These are phyloP conservation scores for Drosophila neutralis DNA, from an alignment of 2,888 invertebrate species.

Conservation along the genomic window DNA sequence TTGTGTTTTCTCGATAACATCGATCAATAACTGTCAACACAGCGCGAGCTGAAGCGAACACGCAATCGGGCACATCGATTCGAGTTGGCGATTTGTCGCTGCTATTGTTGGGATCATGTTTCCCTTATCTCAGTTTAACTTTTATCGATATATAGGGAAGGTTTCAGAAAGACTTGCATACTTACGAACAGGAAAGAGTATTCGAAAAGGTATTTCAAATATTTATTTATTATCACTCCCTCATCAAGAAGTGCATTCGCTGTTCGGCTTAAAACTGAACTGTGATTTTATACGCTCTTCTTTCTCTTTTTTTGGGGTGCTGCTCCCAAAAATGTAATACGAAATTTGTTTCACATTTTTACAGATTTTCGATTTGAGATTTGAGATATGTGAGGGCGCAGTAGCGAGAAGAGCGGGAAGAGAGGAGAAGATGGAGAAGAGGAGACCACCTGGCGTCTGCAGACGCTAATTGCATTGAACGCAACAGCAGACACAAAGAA, in stretches of 20 bases:
- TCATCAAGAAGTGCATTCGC: slow-evolving; percentile 29
- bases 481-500: slow-evolving; percentile 54
- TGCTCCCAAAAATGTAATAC: slow-evolving; percentile 68
- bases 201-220: not conserved
- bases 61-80: slow-evolving; percentile 11
- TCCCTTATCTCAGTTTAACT: not conserved
- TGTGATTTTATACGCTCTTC: slow-evolving; percentile 1
- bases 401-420: not conserved
- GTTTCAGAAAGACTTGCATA: not conserved
- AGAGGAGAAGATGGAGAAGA: slow-evolving; percentile 11
- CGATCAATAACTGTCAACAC: slow-evolving; percentile 80
- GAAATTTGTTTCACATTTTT: slow-evolving; percentile 57
- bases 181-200: not conserved
- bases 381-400: slow-evolving; percentile 32
- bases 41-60: slow-evolving; percentile 16
- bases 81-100: fast-evolving
- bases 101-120: fast-evolving
- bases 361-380: slow-evolving; percentile 65
- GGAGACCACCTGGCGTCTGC: slow-evolving; percentile 73
- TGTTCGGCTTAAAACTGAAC: slow-evolving; percentile 23
- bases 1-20: slow-evolving; percentile 68
- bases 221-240: not conserved
- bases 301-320: slow-evolving; percentile 26
- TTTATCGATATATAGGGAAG: not conserved
- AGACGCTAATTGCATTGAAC: slow-evolving; percentile 73